Percentiles rank a stretch among this genome's conserved stretches.
These are phyloP conservation scores for Toxotes jaculatrix DNA, from an alignment of 2,113 vertebrate species.

Conservation along the genomic window DNA sequence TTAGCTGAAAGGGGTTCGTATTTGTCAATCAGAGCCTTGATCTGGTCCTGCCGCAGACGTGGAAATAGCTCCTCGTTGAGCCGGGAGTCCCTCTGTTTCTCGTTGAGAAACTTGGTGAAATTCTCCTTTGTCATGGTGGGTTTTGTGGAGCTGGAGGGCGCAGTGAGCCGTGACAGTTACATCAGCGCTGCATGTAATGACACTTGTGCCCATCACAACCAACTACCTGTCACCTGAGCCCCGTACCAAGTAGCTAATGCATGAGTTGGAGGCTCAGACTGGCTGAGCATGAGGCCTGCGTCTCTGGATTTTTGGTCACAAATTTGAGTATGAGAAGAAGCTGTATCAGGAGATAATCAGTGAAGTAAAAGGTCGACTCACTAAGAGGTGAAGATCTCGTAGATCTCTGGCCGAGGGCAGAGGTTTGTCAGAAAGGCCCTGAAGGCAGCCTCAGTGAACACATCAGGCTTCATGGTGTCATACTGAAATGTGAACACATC, in stretches of 20 bases:
- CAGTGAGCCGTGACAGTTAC: conserved; percentile 11
- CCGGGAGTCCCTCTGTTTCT: conserved; percentile 93
- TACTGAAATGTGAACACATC: conserved; percentile 80
- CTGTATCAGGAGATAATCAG: not conserved
- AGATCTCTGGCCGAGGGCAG: conserved; percentile 95
- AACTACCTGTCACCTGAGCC: conserved; percentile 21
- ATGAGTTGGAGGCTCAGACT: not conserved
- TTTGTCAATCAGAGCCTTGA: conserved; percentile 94
- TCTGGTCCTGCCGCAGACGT: conserved; percentile 89
- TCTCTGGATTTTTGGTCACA: not conserved
- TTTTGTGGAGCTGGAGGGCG: conserved; percentile 83
- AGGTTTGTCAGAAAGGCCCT: conserved; percentile 91
- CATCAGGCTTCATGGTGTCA: conserved; percentile 94
- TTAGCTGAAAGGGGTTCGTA: conserved; percentile 91
- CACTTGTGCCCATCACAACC: not conserved
- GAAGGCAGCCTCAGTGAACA: conserved; percentile 92
- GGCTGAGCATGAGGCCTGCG: not conserved
- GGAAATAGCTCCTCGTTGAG: conserved; percentile 95
- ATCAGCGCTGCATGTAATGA: not conserved
- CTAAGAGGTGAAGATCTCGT: conserved; percentile 97
- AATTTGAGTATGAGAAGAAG: not conserved
- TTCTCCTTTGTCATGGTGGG: conserved; percentile 98
- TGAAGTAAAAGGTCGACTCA: conserved; percentile 78
- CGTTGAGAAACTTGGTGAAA: conserved; percentile 95
- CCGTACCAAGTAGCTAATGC: not conserved